Conservation (phyloP, 2,113 vertebrate species). For the Hippocampus barbouri region DNA sequence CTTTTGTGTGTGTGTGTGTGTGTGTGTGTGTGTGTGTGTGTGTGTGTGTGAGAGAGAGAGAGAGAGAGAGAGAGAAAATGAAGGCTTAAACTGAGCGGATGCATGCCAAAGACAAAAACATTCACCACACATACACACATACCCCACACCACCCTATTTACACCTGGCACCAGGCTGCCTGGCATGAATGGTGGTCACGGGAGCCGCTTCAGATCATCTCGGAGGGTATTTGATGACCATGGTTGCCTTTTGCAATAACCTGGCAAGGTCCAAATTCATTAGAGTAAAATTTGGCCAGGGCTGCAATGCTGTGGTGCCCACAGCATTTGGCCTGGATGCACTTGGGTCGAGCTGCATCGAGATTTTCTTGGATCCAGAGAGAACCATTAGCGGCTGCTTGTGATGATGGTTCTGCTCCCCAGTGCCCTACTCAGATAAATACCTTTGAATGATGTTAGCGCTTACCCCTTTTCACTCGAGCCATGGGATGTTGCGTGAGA, state of each 20-base stretch:
- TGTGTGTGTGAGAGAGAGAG: constrained; percentile 42
- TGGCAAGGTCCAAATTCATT: constrained; percentile 74
- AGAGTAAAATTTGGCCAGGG: constrained; percentile 70
- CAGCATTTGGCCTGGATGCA: constrained; percentile 68
- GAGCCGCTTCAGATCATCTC: constrained; percentile 70
- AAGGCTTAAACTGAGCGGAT: constrained; percentile 43
- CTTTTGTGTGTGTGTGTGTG: constrained; percentile 2
- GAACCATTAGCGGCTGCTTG: constrained; percentile 71
- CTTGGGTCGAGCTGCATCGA: constrained; percentile 50
- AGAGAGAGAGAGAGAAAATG: constrained; percentile 62
- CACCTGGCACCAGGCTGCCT: constrained; percentile 64
- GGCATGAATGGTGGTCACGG: constrained; percentile 60
- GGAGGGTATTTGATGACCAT: constrained; percentile 66
- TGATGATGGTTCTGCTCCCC: constrained; percentile 68
- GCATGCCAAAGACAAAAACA: constrained; percentile 63
- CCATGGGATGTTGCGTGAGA: constrained; percentile 34
- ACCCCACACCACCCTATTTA: constrained; percentile 30
- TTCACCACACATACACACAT: constrained; percentile 9
- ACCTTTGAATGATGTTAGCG: constrained; percentile 69
- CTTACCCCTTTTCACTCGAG: constrained; percentile 63
- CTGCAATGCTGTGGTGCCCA: constrained; percentile 58
- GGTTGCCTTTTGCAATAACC: constrained; percentile 68
- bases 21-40: no score
- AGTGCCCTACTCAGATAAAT: constrained; percentile 70
- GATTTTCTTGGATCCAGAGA: constrained; percentile 67